Evolutionary conservation across 2,797 vertebrate species (phyloP).

Genomic region (Lateolabrax maculatus): DNA sequence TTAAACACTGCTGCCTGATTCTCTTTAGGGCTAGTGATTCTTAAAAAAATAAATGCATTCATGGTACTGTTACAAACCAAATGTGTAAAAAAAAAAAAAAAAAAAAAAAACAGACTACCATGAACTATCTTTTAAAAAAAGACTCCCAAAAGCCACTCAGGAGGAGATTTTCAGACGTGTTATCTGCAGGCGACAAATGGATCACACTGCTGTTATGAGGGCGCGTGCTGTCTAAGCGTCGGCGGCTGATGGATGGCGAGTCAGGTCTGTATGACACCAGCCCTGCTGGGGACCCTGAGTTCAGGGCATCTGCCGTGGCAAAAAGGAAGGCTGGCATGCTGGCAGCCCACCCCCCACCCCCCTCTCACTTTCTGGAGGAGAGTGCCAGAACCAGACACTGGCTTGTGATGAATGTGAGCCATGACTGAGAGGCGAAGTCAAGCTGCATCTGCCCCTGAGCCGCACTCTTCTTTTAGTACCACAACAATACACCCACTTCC

Average conservation of each 20-base stretch:
- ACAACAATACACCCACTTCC: constrained; percentile 50
- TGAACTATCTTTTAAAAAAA: neutral
- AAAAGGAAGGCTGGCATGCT: constrained; percentile 52
- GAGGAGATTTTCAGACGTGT: constrained; percentile 20
- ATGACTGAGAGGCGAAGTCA: constrained; percentile 66
- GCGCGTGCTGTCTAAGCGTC: constrained; percentile 12
- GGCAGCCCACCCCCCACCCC: constrained; percentile 9
- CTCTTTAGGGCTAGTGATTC: neutral
- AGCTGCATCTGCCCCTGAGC: constrained; percentile 57
- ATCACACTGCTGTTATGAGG: constrained; percentile 40
- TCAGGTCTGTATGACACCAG: constrained; percentile 53
- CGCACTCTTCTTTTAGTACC: constrained; percentile 48
- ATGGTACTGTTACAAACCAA: neutral
- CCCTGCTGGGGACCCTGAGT: constrained; percentile 61
- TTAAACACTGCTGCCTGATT: neutral
- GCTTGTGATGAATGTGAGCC: constrained; percentile 73
- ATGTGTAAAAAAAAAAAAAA: too few species aligned
- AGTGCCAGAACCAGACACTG: constrained; percentile 53
- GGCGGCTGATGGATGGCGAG: constrained; percentile 64
- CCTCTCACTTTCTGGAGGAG: constrained; percentile 55
- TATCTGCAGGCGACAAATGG: constrained; percentile 56
- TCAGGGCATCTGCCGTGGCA: constrained; percentile 64
- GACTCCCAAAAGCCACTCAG: neutral
- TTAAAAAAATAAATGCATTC: neutral
- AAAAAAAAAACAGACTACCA: neutral